phyloP scores from a whole-genome alignment of 2,113 vertebrate genomes.

The Lathamus discolor region DNA sequence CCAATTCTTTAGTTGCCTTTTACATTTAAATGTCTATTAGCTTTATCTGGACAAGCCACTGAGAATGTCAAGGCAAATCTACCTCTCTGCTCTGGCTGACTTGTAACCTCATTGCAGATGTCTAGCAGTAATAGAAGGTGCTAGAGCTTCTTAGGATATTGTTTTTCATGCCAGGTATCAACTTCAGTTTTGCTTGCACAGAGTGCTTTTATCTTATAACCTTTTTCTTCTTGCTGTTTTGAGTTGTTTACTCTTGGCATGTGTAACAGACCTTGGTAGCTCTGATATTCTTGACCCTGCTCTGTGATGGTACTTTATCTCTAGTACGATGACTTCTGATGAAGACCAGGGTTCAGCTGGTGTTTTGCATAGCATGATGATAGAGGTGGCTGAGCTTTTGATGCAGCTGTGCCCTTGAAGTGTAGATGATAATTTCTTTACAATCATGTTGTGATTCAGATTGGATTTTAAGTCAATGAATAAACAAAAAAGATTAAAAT shows the following conservation, averaged over 20 bases:
- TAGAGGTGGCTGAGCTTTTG: background rate
- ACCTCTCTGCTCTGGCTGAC: background rate
- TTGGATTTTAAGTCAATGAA: background rate
- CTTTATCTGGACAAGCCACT: background rate
- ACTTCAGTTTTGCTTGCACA: background rate
- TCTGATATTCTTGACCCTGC: background rate
- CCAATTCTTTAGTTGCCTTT: background rate
- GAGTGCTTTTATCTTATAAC: background rate
- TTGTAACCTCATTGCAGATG: background rate
- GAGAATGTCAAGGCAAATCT: background rate
- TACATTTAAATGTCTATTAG: background rate
- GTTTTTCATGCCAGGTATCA: background rate
- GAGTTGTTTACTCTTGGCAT: background rate
- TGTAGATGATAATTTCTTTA: background rate
- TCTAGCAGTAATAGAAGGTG: background rate
- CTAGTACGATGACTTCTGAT: background rate
- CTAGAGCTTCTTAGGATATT: background rate
- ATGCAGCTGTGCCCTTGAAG: background rate
- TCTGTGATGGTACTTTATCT: background rate
- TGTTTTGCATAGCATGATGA: background rate
- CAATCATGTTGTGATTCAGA: background rate
- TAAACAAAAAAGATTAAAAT: background rate
- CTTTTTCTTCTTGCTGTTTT: background rate
- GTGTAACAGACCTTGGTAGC: background rate
- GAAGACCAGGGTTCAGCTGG: background rate